These are phyloP conservation scores for Drosophila acutilabella DNA, from an alignment of 2,888 invertebrate species.

Conservation along the genomic window DNA sequence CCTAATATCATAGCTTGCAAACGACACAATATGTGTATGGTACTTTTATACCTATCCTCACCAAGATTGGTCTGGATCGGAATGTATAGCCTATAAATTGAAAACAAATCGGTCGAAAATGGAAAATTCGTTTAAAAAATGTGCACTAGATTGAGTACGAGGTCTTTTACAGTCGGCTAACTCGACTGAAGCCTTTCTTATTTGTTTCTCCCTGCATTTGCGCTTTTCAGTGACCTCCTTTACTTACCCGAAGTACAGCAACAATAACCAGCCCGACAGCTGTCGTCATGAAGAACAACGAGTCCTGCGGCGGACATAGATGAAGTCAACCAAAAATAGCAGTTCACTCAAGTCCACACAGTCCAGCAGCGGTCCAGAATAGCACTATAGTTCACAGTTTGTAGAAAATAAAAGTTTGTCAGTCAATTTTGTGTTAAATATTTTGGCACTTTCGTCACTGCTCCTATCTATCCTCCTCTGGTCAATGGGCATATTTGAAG, in stretches of 20 bases:
- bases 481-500: constrained; percentile 24
- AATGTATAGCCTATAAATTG: no score
- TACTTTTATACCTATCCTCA: no score
- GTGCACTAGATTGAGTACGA: no score
- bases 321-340: constrained; percentile 60
- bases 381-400: constrained; percentile 37
- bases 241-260: constrained; percentile 8
- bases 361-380: not conserved
- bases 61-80: no score
- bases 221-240: constrained; percentile 48
- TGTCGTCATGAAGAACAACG: constrained; percentile 65
- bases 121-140: no score
- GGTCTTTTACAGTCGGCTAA: no score
- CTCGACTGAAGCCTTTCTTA: no score
- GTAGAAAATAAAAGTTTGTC: constrained; percentile 73
- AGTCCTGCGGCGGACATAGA: constrained; percentile 14
- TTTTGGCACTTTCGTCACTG: constrained; percentile 50
- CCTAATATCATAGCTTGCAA: no score
- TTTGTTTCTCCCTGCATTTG: constrained; percentile 57
- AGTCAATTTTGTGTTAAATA: constrained; percentile 73
- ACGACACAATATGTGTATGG: no score
- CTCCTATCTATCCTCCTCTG: not conserved
- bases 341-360: constrained; percentile 53
- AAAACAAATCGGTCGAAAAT: no score
- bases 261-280: constrained; percentile 56